A percentile compares a stretch with the other conserved stretches of the same genome.
These are phyloP conservation scores for Drosophila koepferae DNA, from an alignment of 2,888 invertebrate species.

Conservation along the genomic window DNA sequence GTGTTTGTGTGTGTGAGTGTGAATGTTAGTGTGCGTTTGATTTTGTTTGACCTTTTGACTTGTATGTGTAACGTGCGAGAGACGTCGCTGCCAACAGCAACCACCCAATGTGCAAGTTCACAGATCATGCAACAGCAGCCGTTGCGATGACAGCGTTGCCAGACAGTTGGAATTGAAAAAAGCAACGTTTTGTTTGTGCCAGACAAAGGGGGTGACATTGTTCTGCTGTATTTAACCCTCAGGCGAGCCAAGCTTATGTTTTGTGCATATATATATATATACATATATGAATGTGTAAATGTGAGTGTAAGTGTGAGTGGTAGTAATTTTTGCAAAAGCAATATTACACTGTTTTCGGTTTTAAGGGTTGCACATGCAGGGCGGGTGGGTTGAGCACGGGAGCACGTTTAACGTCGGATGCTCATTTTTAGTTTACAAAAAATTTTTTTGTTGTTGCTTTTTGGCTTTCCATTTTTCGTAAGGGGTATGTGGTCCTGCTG, in stretches of 20 bases:
- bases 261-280: constrained; percentile 2
- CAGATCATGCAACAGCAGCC: constrained; percentile 48
- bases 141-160: constrained; percentile 50
- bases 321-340: constrained; percentile 64
- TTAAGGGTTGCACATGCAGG: constrained; percentile 61
- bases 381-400: constrained; percentile 27
- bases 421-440: constrained; percentile 65
- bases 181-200: constrained; percentile 23
- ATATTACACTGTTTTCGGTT: constrained; percentile 62
- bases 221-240: constrained; percentile 69
- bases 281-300: constrained; percentile 2
- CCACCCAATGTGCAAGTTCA: constrained; percentile 57
- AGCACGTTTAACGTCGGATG: constrained; percentile 44
- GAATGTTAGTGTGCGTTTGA: constrained; percentile 15
- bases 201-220: constrained; percentile 67
- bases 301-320: constrained; percentile 3
- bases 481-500: constrained; percentile 44
- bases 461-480: constrained; percentile 13
- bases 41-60: constrained; percentile 76
- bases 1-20: not conserved
- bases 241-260: constrained; percentile 32
- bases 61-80: constrained; percentile 22
- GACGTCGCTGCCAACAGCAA: constrained; percentile 18
- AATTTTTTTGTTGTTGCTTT: constrained; percentile 23
- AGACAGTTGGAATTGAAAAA: constrained; percentile 26